Base-by-base conservation (phyloP, 2,797 vertebrate genomes). In the Thalassophryne amazonica region DNA sequence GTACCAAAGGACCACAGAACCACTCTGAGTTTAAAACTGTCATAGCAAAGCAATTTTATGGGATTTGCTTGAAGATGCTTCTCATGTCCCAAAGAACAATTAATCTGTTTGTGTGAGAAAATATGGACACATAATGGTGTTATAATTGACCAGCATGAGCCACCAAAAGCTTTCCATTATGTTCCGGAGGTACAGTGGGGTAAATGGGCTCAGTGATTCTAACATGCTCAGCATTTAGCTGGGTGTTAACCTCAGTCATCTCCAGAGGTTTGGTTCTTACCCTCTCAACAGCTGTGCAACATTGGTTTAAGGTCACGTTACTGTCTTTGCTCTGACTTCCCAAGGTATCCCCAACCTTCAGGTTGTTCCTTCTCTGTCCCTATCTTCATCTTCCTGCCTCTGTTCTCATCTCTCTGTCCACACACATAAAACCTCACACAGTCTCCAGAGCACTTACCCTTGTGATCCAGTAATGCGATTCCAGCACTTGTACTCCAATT, bases 401-500 rank as follows among this genome's bases (percentile, higher is more conserved):
- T 47, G 41, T 45, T 59, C 61, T 53, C 1, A 13, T 60, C 35
- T 34, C 24, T 30, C 14, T 18, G 13, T 46, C 33, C 13, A 30
- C 41, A 28, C 24, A 43, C 54, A 59, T 57, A 47, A 16, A 46
- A 12, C 6, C 51, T 30, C 63, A 55, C 61, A 46, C 68, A 61
- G 66, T 79, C 68, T 76, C 63, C 48, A 24, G 15, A 76, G 76
- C 83, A 85, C 82, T 86, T 85, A 84, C 73, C 79, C 78, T 75
- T 46, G 42, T 84, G 84, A 81, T 79, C 80, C 36, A 38, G 73
- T 86, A 86, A 86, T 85, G 78, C 19, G 60, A 77, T 70, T 80
- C 73, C 57, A 78, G 73, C 81, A 78, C 80, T 88, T 82, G 80
- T 80, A 76, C 73, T 82, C 81, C 76, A 88, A 86, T 88, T 88